phyloP scores from a whole-genome alignment of 2,113 vertebrate species.

The Syrrhaptes paradoxus region DNA sequence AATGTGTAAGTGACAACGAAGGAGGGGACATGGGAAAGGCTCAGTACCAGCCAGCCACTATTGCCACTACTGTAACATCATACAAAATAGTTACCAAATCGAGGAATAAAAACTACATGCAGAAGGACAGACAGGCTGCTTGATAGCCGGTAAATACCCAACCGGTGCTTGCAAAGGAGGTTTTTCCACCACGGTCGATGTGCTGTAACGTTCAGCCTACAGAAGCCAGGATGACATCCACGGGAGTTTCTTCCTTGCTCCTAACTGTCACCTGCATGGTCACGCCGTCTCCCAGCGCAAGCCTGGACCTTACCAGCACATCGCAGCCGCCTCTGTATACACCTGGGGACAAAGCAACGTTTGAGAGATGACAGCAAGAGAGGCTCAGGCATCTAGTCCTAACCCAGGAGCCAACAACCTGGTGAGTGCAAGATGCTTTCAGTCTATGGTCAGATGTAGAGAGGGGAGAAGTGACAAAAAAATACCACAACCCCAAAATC shows the following conservation, averaged over 20 bases:
- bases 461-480: neutral
- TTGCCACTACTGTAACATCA: neutral
- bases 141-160: neutral
- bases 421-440: neutral
- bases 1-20: neutral
- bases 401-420: neutral
- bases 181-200: neutral
- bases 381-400: neutral
- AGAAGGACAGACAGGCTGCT: slow-evolving; percentile 11
- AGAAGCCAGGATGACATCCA: slow-evolving; percentile 91
- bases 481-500: neutral
- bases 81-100: slow-evolving; percentile 22
- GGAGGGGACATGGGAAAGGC: neutral
- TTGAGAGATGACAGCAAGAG: accelerated
- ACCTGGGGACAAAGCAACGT: slow-evolving; percentile 71
- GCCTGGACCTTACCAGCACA: slow-evolving; percentile 86
- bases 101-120: slow-evolving; percentile 37
- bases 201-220: slow-evolving; percentile 80
- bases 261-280: slow-evolving; percentile 98
- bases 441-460: neutral
- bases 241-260: slow-evolving; percentile 86
- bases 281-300: slow-evolving; percentile 92
- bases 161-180: neutral
- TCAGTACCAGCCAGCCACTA: slow-evolving; percentile 27
- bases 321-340: slow-evolving; percentile 90